These are phyloP conservation scores for Mycteria americana DNA, from an alignment of 2,797 vertebrate species.

Conservation along the genomic window DNA sequence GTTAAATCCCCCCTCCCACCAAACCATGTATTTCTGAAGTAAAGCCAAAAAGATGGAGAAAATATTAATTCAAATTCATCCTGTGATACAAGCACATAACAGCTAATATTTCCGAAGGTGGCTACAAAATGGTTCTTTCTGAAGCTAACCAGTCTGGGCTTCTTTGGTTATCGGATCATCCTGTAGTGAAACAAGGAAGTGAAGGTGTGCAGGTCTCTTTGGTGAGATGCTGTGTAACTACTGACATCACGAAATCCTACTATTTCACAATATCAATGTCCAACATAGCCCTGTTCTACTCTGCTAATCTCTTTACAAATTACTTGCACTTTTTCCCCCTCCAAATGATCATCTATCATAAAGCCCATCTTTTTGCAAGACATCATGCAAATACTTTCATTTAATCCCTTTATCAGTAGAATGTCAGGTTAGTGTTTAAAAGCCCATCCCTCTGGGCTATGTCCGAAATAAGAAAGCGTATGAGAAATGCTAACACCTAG, in stretches of 20 bases:
- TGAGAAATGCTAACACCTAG: background rate
- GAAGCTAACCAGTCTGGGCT: background rate
- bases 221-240: background rate
- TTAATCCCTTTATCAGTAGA: slow-evolving; percentile 49
- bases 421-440: slow-evolving; percentile 44
- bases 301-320: slow-evolving; percentile 3
- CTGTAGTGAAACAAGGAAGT: slow-evolving; percentile 27
- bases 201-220: background rate
- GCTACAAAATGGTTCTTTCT: slow-evolving; percentile 5
- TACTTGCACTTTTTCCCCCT: background rate
- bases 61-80: slow-evolving; percentile 21
- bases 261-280: background rate
- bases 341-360: slow-evolving; percentile 15
- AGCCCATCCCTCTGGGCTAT: background rate
- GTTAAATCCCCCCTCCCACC: slow-evolving; percentile 1
- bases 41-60: slow-evolving; percentile 18
- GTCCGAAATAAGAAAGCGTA: background rate
- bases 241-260: background rate
- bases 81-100: background rate
- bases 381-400: slow-evolving; percentile 30
- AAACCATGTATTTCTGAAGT: slow-evolving; percentile 35
- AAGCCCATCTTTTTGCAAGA: slow-evolving; percentile 10
- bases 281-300: background rate
- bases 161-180: background rate
- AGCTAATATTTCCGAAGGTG: background rate